Evolutionary conservation across 2,797 vertebrate species (phyloP).

Genomic region (Pampus argenteus): DNA sequence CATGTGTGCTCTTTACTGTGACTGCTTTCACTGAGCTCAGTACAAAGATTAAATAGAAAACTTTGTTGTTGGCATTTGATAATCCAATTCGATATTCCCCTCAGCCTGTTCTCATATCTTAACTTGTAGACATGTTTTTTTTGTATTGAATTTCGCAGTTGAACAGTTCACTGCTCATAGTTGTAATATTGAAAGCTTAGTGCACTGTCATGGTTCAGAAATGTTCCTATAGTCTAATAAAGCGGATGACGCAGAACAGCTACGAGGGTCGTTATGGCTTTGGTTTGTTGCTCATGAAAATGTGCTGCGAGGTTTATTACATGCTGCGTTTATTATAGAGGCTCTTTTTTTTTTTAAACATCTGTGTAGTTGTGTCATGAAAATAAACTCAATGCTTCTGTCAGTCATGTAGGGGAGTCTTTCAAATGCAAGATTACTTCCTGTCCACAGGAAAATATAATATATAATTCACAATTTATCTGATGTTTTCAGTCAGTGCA

Average conservation of each 20-base stretch:
- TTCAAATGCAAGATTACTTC: not conserved
- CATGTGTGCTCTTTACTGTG: not conserved
- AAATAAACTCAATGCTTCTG: constrained; percentile 1
- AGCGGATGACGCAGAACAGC: not conserved
- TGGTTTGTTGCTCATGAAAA: not conserved
- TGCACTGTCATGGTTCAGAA: not conserved
- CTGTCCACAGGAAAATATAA: not conserved
- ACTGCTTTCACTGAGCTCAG: not conserved
- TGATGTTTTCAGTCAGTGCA: not conserved
- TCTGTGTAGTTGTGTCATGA: constrained; percentile 2
- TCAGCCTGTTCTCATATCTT: not conserved
- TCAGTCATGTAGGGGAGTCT: not conserved
- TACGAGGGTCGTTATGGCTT: not conserved
- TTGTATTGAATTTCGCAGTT: constrained; percentile 19
- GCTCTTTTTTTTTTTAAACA: not conserved
- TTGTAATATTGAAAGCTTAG: constrained; percentile 10
- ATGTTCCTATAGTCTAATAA: constrained; percentile 18
- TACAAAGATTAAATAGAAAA: not conserved
- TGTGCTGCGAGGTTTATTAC: constrained; percentile 1
- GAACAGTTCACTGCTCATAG: constrained; percentile 7
- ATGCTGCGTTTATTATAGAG: constrained; percentile 1
- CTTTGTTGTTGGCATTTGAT: constrained; percentile 32
- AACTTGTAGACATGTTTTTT: constrained; percentile 28
- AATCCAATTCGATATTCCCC: constrained; percentile 10
- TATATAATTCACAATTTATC: not conserved